phyloP scores from a whole-genome alignment of 64 coral and sea anemone species.

The Stichodactyla helianthus region DNA sequence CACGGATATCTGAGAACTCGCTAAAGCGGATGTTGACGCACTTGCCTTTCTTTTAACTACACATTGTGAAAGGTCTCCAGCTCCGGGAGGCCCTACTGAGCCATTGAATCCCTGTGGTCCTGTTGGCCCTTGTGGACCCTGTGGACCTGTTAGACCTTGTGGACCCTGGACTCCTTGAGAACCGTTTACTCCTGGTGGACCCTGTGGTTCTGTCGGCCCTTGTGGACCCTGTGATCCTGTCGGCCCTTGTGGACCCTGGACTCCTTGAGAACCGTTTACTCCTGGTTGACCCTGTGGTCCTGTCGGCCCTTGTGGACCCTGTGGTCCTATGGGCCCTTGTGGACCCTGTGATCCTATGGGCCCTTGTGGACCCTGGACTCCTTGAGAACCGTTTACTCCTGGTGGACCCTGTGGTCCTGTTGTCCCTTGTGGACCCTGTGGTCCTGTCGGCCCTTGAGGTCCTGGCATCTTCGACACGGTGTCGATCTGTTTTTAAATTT shows the following conservation, averaged over 20 bases:
- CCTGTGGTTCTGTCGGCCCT: background rate
- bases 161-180: background rate
- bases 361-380: background rate
- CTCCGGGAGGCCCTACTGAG: background rate
- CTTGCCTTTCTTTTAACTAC: background rate
- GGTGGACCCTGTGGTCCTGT: background rate
- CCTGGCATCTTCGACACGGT: slow-evolving; percentile 8
- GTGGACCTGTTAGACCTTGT: background rate
- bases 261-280: slow-evolving; percentile 22
- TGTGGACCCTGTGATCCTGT: background rate
- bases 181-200: slow-evolving; percentile 30
- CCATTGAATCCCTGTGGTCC: background rate
- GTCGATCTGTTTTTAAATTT: background rate
- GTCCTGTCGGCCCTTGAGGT: slow-evolving; percentile 11
- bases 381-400: too few relatives aligned
- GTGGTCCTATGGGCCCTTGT: background rate
- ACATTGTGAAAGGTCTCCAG: background rate
- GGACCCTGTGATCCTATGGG: background rate
- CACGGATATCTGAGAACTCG: background rate
- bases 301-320: background rate
- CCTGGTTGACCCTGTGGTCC: slow-evolving; percentile 20
- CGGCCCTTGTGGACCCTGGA: background rate
- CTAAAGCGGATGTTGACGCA: too few relatives aligned
- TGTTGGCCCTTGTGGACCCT: background rate
- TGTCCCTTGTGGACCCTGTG: background rate